These are phyloP conservation scores for cattle (Bos taurus) DNA, from an alignment of 2,113 vertebrate genomes.

Conservation along the genomic window DNA sequence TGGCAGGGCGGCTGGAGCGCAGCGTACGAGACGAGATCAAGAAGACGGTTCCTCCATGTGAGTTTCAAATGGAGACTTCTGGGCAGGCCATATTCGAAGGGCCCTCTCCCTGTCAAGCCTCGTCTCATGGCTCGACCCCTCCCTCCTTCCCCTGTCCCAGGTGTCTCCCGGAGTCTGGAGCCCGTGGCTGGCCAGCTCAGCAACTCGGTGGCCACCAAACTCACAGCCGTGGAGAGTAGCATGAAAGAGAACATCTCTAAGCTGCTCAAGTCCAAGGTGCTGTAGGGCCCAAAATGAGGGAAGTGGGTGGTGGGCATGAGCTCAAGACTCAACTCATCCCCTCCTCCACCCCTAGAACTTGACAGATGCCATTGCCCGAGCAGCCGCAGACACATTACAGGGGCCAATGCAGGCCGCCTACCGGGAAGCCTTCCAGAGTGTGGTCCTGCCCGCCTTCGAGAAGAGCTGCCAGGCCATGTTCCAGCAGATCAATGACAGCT, in stretches of 20 bases:
- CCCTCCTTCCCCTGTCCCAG: conserved; percentile 62
- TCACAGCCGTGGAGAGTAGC: conserved; percentile 90
- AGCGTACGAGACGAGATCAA: conserved; percentile 95
- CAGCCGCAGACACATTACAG: conserved; percentile 93
- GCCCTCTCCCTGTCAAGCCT: neutral
- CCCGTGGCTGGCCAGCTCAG: conserved; percentile 90
- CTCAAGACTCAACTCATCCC: neutral
- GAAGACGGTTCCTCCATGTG: conserved; percentile 94
- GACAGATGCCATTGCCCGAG: conserved; percentile 92
- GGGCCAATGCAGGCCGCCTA: conserved; percentile 94
- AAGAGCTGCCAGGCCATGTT: conserved; percentile 99
- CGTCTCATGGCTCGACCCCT: neutral
- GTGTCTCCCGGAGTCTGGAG: conserved; percentile 90
- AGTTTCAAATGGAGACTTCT: conserved; percentile 61
- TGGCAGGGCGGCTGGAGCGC: conserved; percentile 91
- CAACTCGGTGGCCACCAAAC: conserved; percentile 88
- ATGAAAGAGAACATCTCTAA: conserved; percentile 95
- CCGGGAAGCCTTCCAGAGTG: conserved; percentile 93
- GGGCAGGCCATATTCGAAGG: neutral
- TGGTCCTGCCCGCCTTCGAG: conserved; percentile 94
- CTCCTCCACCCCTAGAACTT: conserved; percentile 82
- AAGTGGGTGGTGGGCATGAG: neutral
- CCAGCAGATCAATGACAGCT: conserved; percentile 98
- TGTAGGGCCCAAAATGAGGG: neutral
- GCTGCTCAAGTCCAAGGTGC: conserved; percentile 96